Percentiles rank a stretch among this genome's conserved stretches.
Evolutionary conservation across 1,140 invertebrate species (phyloP).

Genomic region (Cydia fagiglandana): DNA sequence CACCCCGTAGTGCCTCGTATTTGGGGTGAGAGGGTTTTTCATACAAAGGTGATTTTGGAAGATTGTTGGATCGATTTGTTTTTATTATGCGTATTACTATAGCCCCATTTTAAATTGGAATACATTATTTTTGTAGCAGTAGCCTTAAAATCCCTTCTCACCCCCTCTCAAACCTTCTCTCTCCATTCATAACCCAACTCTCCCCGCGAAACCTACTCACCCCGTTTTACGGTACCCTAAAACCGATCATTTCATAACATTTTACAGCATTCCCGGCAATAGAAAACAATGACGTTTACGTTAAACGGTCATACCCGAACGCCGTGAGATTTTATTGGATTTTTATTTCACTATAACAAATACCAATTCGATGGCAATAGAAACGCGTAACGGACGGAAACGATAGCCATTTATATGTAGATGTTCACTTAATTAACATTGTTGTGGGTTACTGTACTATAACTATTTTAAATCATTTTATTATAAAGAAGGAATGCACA

Average conservation of each 20-base stretch:
- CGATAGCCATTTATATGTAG: constrained; percentile 27
- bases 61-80: too few relatives aligned
- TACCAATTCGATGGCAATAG: constrained; percentile 41
- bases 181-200: too few relatives aligned
- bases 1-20: too few relatives aligned
- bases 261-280: constrained; percentile 43
- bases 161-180: too few relatives aligned
- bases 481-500: neutral
- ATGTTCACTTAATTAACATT: constrained; percentile 31
- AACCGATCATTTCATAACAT: constrained; percentile 46
- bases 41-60: too few relatives aligned
- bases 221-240: too few relatives aligned
- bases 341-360: constrained; percentile 48
- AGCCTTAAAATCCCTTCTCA: too few relatives aligned
- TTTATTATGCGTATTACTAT: too few relatives aligned
- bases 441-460: constrained; percentile 24
- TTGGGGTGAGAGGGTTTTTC: too few relatives aligned
- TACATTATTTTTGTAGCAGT: too few relatives aligned
- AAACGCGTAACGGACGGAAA: constrained; percentile 37
- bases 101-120: too few relatives aligned
- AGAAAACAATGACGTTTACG: constrained; percentile 48
- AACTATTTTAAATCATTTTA: neutral
- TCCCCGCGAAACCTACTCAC: too few relatives aligned
- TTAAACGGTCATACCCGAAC: constrained; percentile 38
- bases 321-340: constrained; percentile 42